Base-by-base conservation (phyloP, 2,113 vertebrate genomes). In the Cephalopholis sonnerati region DNA sequence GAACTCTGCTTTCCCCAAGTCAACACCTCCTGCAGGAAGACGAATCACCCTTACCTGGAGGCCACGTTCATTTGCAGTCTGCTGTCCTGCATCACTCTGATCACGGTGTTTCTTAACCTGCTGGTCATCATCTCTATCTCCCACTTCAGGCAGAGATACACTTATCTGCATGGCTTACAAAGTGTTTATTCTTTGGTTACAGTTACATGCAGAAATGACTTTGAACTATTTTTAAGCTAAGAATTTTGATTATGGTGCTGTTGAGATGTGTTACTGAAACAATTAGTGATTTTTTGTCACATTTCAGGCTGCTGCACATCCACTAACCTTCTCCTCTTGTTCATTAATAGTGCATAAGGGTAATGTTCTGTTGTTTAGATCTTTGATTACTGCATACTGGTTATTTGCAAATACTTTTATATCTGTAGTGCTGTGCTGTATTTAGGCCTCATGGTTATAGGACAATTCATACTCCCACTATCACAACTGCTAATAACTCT, bases 21-120 rank as follows among this genome's bases (percentile, higher is more conserved):
- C 58, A 90, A 90, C 69, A 13, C 62, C 10, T 90, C 88, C 54
- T 90, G 88, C 53, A 77, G 63, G 36, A 87, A n/a, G 58, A 3
- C 15, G 0, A 1, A 1, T 0, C 57, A 0, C 15, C 15, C 79
- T 70, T 53, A 46, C 11, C 5, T 7, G 32, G 32, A 36, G 32
- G 7, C 29, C 1, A 64, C 4, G 24, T 3, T n/a, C 8, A 7
- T 65, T 9, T 5, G 70, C 3, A 22, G 5, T 11, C 1, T 74
- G 0, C 61, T 84, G 48, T 73, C 58, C 11, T 27, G 5, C 50
- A 70, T 88, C 22, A 24, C 63, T 59, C 6, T 89, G 32, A 4
- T 89, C 25, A 89, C 87, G 20, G 53, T 22, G 5, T 4, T 1
- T 48, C 66, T 86, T 1, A 89, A 89, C 68, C 48, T 89, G 68